Evolutionary conservation across 2,113 vertebrate genomes (phyloP).

Genomic region (Callaeas wilsoni): DNA sequence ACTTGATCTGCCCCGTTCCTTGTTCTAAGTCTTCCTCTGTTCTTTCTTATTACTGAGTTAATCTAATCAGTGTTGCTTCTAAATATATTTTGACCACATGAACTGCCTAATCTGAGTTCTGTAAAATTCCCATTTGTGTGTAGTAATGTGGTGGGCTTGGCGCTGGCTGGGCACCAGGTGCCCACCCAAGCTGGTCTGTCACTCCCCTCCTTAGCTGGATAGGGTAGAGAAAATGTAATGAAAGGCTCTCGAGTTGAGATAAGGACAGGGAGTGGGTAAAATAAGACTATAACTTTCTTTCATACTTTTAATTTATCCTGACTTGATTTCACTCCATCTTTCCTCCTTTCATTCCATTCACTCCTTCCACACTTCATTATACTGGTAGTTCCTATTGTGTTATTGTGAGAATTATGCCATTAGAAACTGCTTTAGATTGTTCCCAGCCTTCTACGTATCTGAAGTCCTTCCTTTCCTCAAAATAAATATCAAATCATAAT

Average conservation of each 20-base stretch:
- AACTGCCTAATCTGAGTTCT: not conserved
- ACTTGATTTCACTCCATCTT: not conserved
- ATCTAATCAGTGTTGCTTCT: conserved; percentile 51
- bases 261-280: not conserved
- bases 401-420: not conserved
- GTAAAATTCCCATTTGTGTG: not conserved
- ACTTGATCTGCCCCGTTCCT: not conserved
- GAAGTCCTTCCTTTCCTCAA: not conserved
- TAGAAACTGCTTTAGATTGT: not conserved
- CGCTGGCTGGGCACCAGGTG: not conserved
- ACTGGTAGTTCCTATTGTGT: not conserved
- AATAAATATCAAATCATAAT: not conserved
- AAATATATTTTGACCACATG: conserved; percentile 24
- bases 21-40: not conserved
- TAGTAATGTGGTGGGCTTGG: not conserved
- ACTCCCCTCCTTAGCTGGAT: not conserved
- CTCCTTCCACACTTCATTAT: not conserved
- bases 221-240: not conserved
- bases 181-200: rapidly evolving
- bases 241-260: not conserved
- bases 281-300: not conserved
- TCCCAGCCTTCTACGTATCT: not conserved
- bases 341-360: not conserved
- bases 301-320: not conserved
- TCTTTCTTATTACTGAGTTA: conserved; percentile 26